phyloP scores from a whole-genome alignment of 2,888 invertebrate genomes.

The Papilio elwesi region DNA sequence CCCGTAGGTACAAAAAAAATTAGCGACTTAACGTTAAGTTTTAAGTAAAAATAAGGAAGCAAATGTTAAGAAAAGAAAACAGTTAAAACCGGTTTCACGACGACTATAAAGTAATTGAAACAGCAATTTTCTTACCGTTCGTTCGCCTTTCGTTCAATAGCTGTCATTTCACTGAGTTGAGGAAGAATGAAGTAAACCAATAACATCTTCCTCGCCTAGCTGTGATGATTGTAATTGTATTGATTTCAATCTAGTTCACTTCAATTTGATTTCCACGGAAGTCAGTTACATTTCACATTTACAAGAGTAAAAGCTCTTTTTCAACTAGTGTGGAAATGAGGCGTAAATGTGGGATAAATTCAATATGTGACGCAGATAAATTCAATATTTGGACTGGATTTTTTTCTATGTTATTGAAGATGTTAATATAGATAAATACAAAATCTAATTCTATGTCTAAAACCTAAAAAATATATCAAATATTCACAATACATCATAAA shows the following conservation, averaged over 20 bases:
- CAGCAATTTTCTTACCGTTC: background rate
- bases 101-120: background rate
- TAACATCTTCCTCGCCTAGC: constrained; percentile 25
- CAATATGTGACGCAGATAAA: background rate
- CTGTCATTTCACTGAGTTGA: constrained; percentile 1
- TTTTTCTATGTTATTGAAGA: background rate
- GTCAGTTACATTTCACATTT: constrained; percentile 17
- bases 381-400: background rate
- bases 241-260: constrained; percentile 24
- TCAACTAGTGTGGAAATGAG: constrained; percentile 10
- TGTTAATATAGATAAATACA: too few species aligned
- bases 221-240: constrained; percentile 33
- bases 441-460: too few species aligned
- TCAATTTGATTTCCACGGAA: constrained; percentile 24
- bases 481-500: too few species aligned
- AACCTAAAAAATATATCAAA: too few species aligned
- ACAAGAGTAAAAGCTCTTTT: constrained; percentile 15
- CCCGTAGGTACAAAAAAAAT: too few species aligned
- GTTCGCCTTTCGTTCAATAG: constrained; percentile 3
- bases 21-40: too few species aligned
- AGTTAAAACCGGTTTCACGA: background rate
- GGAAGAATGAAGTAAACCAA: constrained; percentile 17
- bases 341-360: constrained; percentile 1
- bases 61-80: background rate
- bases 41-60: background rate